Conservation (phyloP, 1,140 invertebrate genomes). For the Tetraneura akinire region DNA sequence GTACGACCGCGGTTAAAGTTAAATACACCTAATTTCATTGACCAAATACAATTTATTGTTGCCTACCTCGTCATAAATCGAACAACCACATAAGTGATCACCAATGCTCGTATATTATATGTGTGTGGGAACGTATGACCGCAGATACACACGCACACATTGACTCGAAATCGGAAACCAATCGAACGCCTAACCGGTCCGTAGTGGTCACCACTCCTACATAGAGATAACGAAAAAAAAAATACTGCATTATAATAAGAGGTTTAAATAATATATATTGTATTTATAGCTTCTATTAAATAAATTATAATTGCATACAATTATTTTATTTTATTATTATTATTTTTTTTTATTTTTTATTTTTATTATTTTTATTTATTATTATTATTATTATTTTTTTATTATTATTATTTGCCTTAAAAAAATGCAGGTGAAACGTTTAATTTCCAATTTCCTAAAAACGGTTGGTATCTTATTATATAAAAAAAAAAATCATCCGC, state of each 20-base stretch:
- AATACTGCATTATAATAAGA: not conserved
- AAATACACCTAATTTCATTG: constrained; percentile 20
- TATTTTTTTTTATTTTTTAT: not conserved
- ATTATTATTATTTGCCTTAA: too few relatives aligned
- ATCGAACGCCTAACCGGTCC: constrained; percentile 15
- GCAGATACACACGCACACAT: not conserved
- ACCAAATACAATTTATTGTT: constrained; percentile 19
- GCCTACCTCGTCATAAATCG: constrained; percentile 6
- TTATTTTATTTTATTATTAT: constrained; percentile 3
- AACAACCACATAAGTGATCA: constrained; percentile 12
- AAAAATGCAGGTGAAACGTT: constrained; percentile 2
- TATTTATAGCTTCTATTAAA: constrained; percentile 7
- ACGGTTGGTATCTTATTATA: not conserved
- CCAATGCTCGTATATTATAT: too few relatives aligned
- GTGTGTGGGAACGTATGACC: not conserved
- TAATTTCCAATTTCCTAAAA: not conserved
- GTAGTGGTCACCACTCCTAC: constrained; percentile 13
- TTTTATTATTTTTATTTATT: not conserved
- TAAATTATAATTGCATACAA: not conserved
- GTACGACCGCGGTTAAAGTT: constrained; percentile 8
- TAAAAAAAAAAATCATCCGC: not conserved
- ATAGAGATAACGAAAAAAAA: not conserved
- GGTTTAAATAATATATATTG: not conserved
- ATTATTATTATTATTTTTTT: too few relatives aligned
- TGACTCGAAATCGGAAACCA: constrained; percentile 20